A percentile compares a stretch with the other conserved stretches of the same genome.
phyloP scores from a whole-genome alignment of 2,797 vertebrate genomes.

The Anguilla megastoma region DNA sequence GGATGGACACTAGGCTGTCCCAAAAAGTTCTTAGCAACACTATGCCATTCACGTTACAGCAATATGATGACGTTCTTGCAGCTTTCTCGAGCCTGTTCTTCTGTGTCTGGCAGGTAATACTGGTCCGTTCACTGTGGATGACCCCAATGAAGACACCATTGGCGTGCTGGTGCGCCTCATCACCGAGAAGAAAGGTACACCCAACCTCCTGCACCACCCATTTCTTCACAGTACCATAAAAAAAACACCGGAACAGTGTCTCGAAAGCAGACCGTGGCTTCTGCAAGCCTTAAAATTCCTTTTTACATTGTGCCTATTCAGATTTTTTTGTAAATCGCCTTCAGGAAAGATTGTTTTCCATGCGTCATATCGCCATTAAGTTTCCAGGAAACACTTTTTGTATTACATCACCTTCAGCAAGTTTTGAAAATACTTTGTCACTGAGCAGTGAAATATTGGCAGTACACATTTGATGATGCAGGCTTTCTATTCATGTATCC shows the following conservation, averaged over 20 bases:
- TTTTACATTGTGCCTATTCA: neutral
- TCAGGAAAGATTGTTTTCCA: neutral
- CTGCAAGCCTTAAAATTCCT: neutral
- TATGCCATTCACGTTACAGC: neutral
- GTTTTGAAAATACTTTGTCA: neutral
- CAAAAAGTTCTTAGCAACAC: neutral
- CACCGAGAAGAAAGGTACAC: slow-evolving; percentile 91
- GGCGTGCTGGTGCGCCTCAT: slow-evolving; percentile 91
- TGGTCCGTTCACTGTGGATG: slow-evolving; percentile 79
- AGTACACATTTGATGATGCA: neutral
- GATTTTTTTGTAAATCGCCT: neutral
- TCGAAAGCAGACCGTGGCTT: neutral
- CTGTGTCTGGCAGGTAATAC: slow-evolving; percentile 56
- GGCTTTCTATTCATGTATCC: neutral
- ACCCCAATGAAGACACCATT: slow-evolving; percentile 92
- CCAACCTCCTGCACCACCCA: neutral
- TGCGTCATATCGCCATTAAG: neutral
- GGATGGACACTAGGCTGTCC: neutral
- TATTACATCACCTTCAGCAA: neutral
- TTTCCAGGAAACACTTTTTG: neutral
- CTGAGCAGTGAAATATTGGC: neutral
- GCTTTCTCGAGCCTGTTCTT: neutral
- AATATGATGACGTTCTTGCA: neutral
- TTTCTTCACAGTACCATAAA: neutral
- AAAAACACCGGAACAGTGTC: neutral